A percentile compares a stretch with the other conserved stretches of the same genome.
Evolutionary conservation across 1,140 invertebrate genomes (phyloP).

Genomic region (Hyles euphorbiae): DNA sequence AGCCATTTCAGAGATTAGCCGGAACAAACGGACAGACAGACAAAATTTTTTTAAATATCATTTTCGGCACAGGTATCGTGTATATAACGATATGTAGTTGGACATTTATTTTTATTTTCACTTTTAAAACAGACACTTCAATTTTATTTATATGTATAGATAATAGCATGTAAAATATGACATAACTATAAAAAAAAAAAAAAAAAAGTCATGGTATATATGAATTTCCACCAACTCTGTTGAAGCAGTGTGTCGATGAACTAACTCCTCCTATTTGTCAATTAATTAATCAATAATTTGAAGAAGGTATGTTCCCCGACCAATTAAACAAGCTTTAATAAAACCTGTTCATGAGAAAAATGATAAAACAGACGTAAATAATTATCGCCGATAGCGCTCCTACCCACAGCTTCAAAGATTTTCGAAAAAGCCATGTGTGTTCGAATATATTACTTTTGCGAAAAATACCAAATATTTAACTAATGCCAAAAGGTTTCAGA

Average conservation of each 20-base stretch:
- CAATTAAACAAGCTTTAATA: conserved; percentile 13
- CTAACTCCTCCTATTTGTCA: not conserved
- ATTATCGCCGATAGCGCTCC: conserved; percentile 16
- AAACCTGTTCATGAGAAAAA: conserved; percentile 15
- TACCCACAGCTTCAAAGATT: conserved; percentile 13
- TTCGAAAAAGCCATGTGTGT: conserved; percentile 11
- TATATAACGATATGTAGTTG: too few species aligned
- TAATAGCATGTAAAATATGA: too few species aligned
- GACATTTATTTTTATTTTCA: too few species aligned
- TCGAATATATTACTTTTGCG: conserved; percentile 9
- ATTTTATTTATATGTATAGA: too few species aligned
- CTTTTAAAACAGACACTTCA: too few species aligned
- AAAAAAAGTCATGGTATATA: too few species aligned
- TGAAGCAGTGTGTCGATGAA: conserved; percentile 1
- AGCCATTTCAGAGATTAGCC: too few species aligned
- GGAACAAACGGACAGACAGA: too few species aligned
- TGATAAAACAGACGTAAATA: conserved; percentile 9
- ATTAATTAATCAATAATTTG: conserved; percentile 12
- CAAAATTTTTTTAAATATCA: too few species aligned
- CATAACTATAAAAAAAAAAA: too few species aligned
- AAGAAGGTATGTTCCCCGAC: conserved; percentile 8
- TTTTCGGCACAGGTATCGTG: too few species aligned
- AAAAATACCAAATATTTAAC: conserved; percentile 16
- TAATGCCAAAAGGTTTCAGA: conserved; percentile 13
- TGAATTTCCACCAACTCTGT: too few species aligned